Evolutionary conservation across 2,113 vertebrate genomes (phyloP).

Genomic region (Pachypanchax playfairii): DNA sequence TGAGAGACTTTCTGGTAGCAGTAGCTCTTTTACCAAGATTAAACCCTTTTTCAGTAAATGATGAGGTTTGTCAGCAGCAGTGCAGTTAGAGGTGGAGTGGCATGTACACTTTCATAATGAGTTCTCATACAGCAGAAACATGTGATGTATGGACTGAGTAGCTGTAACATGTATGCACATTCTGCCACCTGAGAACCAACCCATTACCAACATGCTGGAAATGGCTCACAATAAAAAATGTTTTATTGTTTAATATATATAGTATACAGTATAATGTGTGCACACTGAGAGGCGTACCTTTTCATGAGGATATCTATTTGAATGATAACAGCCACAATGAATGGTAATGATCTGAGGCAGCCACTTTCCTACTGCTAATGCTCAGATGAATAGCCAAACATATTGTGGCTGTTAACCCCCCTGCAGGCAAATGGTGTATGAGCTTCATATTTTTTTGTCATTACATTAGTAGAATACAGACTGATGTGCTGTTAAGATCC

Average conservation of each 20-base stretch:
- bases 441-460: constrained; percentile 45
- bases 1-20: constrained; percentile 4
- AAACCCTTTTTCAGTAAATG: constrained; percentile 21
- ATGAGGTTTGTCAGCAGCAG: constrained; percentile 12
- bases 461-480: constrained; percentile 13
- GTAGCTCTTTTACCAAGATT: constrained; percentile 16
- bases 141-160: constrained; percentile 28
- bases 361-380: constrained; percentile 22
- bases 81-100: constrained; percentile 38
- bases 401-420: constrained; percentile 18
- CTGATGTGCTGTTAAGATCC: constrained; percentile 38
- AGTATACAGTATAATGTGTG: background rate
- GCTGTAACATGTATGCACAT: constrained; percentile 51
- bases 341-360: constrained; percentile 43
- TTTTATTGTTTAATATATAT: constrained; percentile 21
- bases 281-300: constrained; percentile 2
- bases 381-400: constrained; percentile 15
- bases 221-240: constrained; percentile 25
- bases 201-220: constrained; percentile 9
- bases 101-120: constrained; percentile 1
- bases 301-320: constrained; percentile 34
- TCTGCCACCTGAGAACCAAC: background rate
- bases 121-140: constrained; percentile 50
- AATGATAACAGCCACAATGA: constrained; percentile 41
- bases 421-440: constrained; percentile 18